Evolutionary conservation across 1,140 invertebrate species (phyloP), one percentile per base, ranked within the genome.

Genomic region (Pissodes strobi): DNA sequence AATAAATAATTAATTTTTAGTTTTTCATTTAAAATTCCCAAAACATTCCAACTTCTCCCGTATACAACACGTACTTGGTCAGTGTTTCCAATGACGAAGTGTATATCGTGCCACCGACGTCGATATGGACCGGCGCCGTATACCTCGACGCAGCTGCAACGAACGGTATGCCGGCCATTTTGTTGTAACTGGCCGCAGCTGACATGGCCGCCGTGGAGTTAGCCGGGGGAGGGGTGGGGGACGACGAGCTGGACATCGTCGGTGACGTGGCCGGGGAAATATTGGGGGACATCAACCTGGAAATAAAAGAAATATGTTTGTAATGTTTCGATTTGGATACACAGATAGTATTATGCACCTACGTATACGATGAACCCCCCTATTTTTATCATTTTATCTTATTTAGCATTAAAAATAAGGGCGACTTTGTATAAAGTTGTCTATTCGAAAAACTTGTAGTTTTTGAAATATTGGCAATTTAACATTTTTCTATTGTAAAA

Each of bases 91-190:
- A 80, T 0, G 94, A 96, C 0, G 94, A 96, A 0, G 95, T 98
- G 80, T 97, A 98, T 68, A 97, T 97, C 23, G 92, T 94, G 0
- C 95, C 95, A 5, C 95, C 95, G 12, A 98, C 95, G 76, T 98
- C 95, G 69, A 98, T 97, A 78, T 98, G 95, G 0, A 98, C 95
- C 0, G 95, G 95, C 0, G 95, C 95, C 12, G 94, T 95, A 77
- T 92, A 95, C 34, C 92, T 86, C 15, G 92, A 92, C 1, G 94
- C 93, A 0, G 91, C 90, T 0, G 94, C 95, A 6, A 97, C 93
- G 68, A 91, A 93, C 0, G 95, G 95, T 51, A 98, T 95, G 23
- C 94, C 93, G 9, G 87, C 86, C 73, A 90, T 89, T 77, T 88
- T 88, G 72, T 85, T 85, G 76, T 84, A 86, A 68, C 73, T 76